Evolutionary conservation across 2,113 vertebrate species (phyloP).

Genomic region (Ascaphus truei): DNA sequence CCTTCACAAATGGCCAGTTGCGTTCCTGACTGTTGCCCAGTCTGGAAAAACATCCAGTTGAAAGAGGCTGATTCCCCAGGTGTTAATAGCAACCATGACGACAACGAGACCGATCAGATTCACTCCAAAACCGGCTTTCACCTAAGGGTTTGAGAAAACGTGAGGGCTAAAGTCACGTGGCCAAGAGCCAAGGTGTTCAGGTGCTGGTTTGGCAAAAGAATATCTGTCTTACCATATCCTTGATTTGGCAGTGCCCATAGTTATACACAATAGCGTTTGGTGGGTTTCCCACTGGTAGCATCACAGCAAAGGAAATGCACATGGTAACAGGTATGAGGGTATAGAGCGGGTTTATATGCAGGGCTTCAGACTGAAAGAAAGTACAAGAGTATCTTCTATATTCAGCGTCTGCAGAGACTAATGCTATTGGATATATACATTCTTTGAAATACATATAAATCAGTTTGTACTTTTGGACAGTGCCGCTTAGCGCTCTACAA

Average conservation of each 20-base stretch:
- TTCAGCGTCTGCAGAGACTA: too few relatives aligned
- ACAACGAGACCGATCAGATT: conserved; percentile 91
- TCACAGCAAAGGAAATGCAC: conserved; percentile 96
- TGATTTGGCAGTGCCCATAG: conserved; percentile 93
- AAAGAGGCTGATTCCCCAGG: conserved; percentile 91
- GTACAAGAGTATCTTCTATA: conserved; percentile 29
- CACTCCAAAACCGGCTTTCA: conserved; percentile 93
- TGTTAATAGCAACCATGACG: conserved; percentile 91
- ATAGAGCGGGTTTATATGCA: conserved; percentile 92
- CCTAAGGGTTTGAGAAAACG: conserved; percentile 63
- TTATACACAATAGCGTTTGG: conserved; percentile 98
- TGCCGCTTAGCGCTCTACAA: too few relatives aligned
- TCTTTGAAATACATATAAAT: too few relatives aligned
- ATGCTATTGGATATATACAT: too few relatives aligned
- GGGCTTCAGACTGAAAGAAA: conserved; percentile 80
- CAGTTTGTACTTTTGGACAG: too few relatives aligned
- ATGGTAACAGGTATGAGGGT: conserved; percentile 95
- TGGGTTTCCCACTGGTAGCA: conserved; percentile 96
- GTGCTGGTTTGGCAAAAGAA: too few relatives aligned
- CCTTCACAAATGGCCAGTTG: conserved; percentile 54
- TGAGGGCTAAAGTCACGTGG: conserved; percentile 22
- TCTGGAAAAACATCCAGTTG: conserved; percentile 80
- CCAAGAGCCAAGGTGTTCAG: too few relatives aligned
- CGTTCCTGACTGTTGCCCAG: conserved; percentile 77
- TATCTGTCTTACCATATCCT: conserved; percentile 82